Evolutionary conservation across 1,140 invertebrate genomes (phyloP), one percentile per base, ranked within the genome.

Genomic region (Drosophila persimilis): DNA sequence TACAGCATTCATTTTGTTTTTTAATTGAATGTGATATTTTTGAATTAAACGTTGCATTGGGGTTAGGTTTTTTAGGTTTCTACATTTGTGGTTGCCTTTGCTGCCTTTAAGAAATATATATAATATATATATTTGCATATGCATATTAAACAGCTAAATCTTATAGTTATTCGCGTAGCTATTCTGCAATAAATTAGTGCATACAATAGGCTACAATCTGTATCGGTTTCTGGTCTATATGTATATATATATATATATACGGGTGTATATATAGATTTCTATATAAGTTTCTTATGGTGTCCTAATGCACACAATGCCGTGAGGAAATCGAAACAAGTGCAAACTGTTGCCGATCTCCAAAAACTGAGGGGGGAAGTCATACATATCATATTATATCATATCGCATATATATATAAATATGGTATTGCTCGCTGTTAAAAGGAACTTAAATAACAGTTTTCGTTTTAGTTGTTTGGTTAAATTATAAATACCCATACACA

Each of bases 141-240:
- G 69, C 69, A 66, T 83, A 83, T 83, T 73, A 81, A 81, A 81
- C 78, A 81, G 59, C 78, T 77, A 77, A 61, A 52, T 75, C 73
- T 80, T 80, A 80, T 43, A 79, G 59, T 74, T 61, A 77, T 61
- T 39, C 56, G 73, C 74, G 79, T 83, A 84, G 80, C 80, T 84
- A 67, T 58, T 59, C 70, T 83, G 80, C 80, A 72, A 83, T 78
- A 83, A 78, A 78, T 83, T 78, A 78, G 60, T 81, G 79, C 77
- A 80, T 74, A 74, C 64, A 75, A 80, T 80, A 58, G 71, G 71
- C 70, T 75, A 64, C 60, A 67, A 73, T 81, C 63, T 58, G 67
- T 80, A 55, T 79, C 63, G 52, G 46, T 59, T 54, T 55, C 29
- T 51, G 35, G 50, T 71, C 31, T 55, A 51, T 55, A 51, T 63